phyloP scores from a whole-genome alignment of 2,113 vertebrate genomes.

The Halichoeres trimaculatus region DNA sequence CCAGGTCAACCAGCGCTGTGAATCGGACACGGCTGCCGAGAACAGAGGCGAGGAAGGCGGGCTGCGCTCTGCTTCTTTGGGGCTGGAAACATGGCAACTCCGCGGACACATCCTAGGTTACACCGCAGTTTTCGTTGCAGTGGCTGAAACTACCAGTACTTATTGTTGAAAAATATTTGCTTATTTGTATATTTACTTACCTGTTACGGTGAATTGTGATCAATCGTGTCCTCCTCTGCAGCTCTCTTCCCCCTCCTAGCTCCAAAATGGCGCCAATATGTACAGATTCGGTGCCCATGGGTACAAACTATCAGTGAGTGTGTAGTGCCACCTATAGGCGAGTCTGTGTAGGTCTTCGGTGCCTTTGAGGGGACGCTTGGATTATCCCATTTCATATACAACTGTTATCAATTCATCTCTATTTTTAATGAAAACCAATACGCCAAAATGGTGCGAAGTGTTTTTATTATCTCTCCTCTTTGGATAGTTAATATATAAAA shows the following conservation, averaged over 20 bases:
- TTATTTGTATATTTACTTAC: slow-evolving; percentile 64
- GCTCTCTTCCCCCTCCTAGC: slow-evolving; percentile 86
- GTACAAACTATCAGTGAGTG: slow-evolving; percentile 45
- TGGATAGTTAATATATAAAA: too few species aligned
- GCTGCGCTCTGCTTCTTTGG: slow-evolving; percentile 49
- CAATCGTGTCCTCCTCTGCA: slow-evolving; percentile 87
- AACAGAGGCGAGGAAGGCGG: slow-evolving; percentile 66
- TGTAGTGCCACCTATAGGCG: slow-evolving; percentile 85
- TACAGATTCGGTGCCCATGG: slow-evolving; percentile 82
- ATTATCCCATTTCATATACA: neutral
- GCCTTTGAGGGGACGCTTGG: neutral
- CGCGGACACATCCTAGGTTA: neutral
- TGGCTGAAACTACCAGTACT: neutral
- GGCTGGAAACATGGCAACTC: slow-evolving; percentile 4
- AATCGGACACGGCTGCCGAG: slow-evolving; percentile 63
- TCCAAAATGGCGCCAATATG: slow-evolving; percentile 99
- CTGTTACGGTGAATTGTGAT: slow-evolving; percentile 82
- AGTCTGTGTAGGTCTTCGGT: neutral
- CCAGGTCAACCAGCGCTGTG: slow-evolving; percentile 56
- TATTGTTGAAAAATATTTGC: neutral
- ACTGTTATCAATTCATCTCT: neutral
- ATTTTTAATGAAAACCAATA: neutral
- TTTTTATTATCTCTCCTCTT: too few species aligned
- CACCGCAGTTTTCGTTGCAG: neutral
- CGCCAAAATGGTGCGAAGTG: too few species aligned